Percentiles rank a stretch among this genome's conserved stretches.
These are phyloP conservation scores for Falco peregrinus DNA, from an alignment of 2,797 vertebrate species.

Conservation along the genomic window DNA sequence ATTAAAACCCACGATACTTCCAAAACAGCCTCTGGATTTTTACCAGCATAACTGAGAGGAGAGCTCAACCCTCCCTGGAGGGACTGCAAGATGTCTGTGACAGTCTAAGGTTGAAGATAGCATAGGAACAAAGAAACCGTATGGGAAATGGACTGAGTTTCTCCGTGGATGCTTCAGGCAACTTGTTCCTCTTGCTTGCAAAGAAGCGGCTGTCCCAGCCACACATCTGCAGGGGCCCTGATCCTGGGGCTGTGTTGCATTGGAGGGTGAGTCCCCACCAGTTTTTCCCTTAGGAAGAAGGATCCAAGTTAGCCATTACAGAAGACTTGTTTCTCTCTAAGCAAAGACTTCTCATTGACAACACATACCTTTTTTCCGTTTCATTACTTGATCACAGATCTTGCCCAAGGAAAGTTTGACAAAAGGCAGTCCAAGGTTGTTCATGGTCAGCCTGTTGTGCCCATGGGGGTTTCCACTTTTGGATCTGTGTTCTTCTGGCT, in stretches of 20 bases:
- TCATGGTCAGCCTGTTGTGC: background rate
- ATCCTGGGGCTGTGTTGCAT: background rate
- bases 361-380: background rate
- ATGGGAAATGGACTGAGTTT: background rate
- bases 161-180: background rate
- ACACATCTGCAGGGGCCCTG: fast-evolving
- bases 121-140: background rate
- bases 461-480: background rate
- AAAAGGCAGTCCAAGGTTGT: background rate
- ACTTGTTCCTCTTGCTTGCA: background rate
- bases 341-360: background rate
- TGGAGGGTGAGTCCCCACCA: background rate
- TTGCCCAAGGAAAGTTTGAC: background rate
- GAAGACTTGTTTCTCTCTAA: background rate
- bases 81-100: background rate
- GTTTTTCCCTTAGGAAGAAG: background rate
- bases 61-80: background rate
- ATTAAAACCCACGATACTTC: background rate
- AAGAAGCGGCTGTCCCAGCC: background rate
- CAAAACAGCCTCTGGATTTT: background rate
- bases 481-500: background rate
- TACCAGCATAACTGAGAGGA: background rate
- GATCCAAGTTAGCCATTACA: background rate
- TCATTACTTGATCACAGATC: background rate
- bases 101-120: background rate